These are phyloP conservation scores for Phyllopteryx taeniolatus DNA, from an alignment of 2,113 vertebrate species.

Conservation along the genomic window DNA sequence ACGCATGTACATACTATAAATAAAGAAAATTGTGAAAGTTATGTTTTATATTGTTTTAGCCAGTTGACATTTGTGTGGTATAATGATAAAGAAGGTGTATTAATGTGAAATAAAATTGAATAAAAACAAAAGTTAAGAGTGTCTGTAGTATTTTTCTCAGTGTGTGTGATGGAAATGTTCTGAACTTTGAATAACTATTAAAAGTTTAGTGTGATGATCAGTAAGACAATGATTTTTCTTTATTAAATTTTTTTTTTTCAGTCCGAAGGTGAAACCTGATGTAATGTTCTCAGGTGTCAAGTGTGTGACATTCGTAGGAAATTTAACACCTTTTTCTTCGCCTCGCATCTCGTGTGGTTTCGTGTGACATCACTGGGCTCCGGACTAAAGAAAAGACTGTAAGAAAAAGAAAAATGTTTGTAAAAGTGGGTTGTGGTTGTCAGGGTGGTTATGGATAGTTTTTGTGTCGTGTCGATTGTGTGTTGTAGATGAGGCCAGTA, in stretches of 20 bases:
- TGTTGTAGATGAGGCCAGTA: slow-evolving; percentile 5
- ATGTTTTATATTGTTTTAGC: slow-evolving; percentile 76
- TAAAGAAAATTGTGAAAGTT: slow-evolving; percentile 65
- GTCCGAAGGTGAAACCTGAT: slow-evolving; percentile 11
- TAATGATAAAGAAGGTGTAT: slow-evolving; percentile 62
- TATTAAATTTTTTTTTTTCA: not conserved
- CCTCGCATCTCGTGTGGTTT: not conserved
- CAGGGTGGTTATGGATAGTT: not conserved
- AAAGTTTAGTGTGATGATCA: not conserved
- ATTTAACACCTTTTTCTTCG: slow-evolving; percentile 45
- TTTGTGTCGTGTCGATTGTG: not conserved
- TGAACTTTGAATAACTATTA: too few species aligned
- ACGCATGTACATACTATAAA: slow-evolving; percentile 77
- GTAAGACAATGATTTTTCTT: not conserved
- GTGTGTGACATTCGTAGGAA: slow-evolving; percentile 40
- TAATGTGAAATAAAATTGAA: slow-evolving; percentile 68
- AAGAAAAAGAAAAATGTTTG: not conserved
- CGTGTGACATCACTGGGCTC: slow-evolving; percentile 16
- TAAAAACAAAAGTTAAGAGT: slow-evolving; percentile 23
- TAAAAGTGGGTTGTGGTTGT: not conserved
- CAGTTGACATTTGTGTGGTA: slow-evolving; percentile 69
- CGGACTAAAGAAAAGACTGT: slow-evolving; percentile 2
- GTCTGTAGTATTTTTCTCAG: not conserved
- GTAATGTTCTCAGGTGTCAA: slow-evolving; percentile 1
- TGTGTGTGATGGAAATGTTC: not conserved